These are phyloP conservation scores for Stenodema calcarata DNA, from an alignment of 2,888 invertebrate genomes.

Conservation along the genomic window DNA sequence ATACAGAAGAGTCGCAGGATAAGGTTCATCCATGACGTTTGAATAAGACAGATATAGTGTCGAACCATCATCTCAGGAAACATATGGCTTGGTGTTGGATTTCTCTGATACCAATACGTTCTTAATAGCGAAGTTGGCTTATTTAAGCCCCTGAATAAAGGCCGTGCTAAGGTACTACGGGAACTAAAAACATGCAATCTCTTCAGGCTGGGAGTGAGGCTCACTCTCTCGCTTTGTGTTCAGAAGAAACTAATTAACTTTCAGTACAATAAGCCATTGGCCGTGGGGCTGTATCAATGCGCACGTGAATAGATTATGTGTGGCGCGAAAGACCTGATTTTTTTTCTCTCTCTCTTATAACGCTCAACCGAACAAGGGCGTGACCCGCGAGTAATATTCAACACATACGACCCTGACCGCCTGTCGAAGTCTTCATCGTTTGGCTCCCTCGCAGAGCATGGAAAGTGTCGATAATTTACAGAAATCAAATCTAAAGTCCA, in stretches of 20 bases:
- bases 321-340: conserved; percentile 13
- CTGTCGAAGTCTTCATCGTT: not conserved
- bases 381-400: not conserved
- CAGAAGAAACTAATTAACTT: conserved; percentile 24
- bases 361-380: not conserved
- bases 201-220: not conserved
- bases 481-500: too few relatives aligned
- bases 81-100: not conserved
- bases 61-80: not conserved
- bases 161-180: not conserved
- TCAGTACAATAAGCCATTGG: not conserved
- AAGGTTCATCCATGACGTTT: too few relatives aligned
- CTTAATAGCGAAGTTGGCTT: conserved; percentile 3
- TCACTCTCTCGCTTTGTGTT: not conserved
- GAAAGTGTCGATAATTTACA: too few relatives aligned
- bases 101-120: not conserved
- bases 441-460: not conserved
- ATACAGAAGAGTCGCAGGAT: too few relatives aligned
- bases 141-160: conserved; percentile 13
- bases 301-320: conserved; percentile 10
- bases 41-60: not conserved
- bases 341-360: not conserved
- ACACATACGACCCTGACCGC: not conserved
- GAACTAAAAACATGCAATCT: not conserved
- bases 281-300: not conserved